These are phyloP conservation scores for Lucilia cuprina DNA, from an alignment of 1,140 invertebrate species.

Conservation along the genomic window DNA sequence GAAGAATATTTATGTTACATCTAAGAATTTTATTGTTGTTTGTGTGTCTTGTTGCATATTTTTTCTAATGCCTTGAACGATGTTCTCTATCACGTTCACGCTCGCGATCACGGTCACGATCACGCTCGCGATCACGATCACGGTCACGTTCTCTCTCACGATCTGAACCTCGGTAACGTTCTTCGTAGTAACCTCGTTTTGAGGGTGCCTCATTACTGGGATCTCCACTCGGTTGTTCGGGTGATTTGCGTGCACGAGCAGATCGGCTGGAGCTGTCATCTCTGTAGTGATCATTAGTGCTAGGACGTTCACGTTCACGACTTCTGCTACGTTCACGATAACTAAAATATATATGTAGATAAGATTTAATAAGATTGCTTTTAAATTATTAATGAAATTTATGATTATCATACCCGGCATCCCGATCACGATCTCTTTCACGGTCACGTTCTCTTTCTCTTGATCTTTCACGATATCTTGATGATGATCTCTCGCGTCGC, in stretches of 20 bases:
- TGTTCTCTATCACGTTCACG: slow-evolving; percentile 73
- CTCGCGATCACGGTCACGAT: slow-evolving; percentile 71
- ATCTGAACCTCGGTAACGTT: slow-evolving; percentile 78
- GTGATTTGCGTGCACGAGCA: slow-evolving; percentile 69
- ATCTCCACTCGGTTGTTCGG: slow-evolving; percentile 64
- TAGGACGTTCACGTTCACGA: slow-evolving; percentile 66
- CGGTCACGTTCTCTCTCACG: slow-evolving; percentile 71
- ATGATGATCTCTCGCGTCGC: slow-evolving; percentile 80
- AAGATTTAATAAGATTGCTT: background rate
- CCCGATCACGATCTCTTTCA: slow-evolving; percentile 73
- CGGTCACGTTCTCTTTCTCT: slow-evolving; percentile 73
- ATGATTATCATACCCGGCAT: slow-evolving; percentile 61
- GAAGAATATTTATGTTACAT: background rate
- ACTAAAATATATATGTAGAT: slow-evolving; percentile 42
- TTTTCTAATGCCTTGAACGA: slow-evolving; percentile 73
- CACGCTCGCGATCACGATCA: slow-evolving; percentile 69
- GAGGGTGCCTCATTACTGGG: slow-evolving; percentile 65
- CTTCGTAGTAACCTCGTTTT: slow-evolving; percentile 79
- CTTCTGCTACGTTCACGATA: slow-evolving; percentile 68
- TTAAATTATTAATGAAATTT: too few species aligned
- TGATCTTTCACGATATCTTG: slow-evolving; percentile 75
- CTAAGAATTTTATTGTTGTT: background rate
- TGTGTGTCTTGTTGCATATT: slow-evolving; percentile 1
- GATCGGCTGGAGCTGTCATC: slow-evolving; percentile 70
- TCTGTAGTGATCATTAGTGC: slow-evolving; percentile 69